A percentile compares a stretch with the other conserved stretches of the same genome.
Conservation (phyloP, 2,113 vertebrate species). For the Pterophyllum scalare region DNA sequence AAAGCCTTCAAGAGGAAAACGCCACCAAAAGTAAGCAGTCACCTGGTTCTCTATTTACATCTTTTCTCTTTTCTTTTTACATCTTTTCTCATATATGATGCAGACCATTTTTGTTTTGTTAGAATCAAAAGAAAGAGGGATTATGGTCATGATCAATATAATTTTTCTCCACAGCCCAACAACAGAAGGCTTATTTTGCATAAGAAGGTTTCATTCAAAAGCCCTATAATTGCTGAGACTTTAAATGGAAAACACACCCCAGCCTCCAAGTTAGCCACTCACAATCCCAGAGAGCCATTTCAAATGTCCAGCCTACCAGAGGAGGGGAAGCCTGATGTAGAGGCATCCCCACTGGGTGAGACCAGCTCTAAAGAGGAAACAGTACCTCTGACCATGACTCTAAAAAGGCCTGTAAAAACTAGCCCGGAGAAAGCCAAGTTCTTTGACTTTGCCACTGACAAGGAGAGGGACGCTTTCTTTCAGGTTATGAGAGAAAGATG, state of each 20-base stretch:
- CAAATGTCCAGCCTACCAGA: not conserved
- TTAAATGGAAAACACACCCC: not conserved
- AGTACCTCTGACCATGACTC: not conserved
- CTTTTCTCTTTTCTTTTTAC: not conserved
- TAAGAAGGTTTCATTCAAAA: constrained; percentile 70
- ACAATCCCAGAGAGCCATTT: not conserved
- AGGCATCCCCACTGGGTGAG: not conserved
- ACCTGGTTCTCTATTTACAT: not conserved
- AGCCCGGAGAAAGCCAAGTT: constrained; percentile 34
- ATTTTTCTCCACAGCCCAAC: constrained; percentile 24
- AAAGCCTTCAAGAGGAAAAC: not conserved
- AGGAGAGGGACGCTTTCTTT: constrained; percentile 56
- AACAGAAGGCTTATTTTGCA: constrained; percentile 4
- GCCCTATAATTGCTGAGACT: constrained; percentile 24
- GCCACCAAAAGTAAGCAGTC: constrained; percentile 33
- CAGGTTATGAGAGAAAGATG: constrained; percentile 41
- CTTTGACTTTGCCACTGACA: constrained; percentile 66
- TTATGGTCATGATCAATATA: not conserved
- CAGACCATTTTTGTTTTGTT: not conserved
- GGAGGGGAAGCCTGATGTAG: not conserved
- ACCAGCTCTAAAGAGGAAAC: not conserved
- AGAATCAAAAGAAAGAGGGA: not conserved
- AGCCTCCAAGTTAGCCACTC: not conserved
- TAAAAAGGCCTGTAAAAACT: constrained; percentile 1
- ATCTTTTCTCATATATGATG: not conserved